Evolutionary conservation across 2,888 invertebrate species (phyloP), one percentile per base, ranked within the genome.

Genomic region (Scrobipalpa atriplicella): DNA sequence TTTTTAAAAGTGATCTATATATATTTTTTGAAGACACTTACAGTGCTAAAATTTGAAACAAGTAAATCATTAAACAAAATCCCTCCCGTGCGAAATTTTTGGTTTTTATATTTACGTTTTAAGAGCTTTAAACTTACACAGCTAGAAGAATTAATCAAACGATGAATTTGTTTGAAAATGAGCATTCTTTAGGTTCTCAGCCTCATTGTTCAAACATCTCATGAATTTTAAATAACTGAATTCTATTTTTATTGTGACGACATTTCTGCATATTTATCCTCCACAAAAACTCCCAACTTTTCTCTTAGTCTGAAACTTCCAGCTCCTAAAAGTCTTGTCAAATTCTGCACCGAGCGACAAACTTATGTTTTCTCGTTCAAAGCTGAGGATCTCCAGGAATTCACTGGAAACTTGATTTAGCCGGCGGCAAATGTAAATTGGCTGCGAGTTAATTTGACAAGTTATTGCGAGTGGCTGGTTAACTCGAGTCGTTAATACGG

Each of bases 371-470:
- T 38, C 38, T 13, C 10, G 54, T 18, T 7, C 18, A 36, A 16
- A 38, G 38, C 36, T 58, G 16, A 2, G 16, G 6, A 11, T 38
- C 38, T 58, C n/a, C 29, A 9, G 16, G 16, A 58, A 58, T n/a
- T 29, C 38, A 6, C 19, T 8, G 1, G n/a, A 6, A 58, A 58
- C 38, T 58, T 38, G 9, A 38, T 56, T 36, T 29, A 56, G 18
- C n/a, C 16, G 19, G 5, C 16, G n/a, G 66, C 56, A 66, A 63
- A 66, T 29, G 62, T 56, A 54, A 47, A 18, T 58, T 67, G 58
- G 67, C 29, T 18, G 38, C 47, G 36, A 38, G 66, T 58, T 63
- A 63, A 66, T 63, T 63, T 47, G 58, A 39, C 63, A 47, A 64
- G 43, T 66, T 51, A 66, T 66, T 63, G 63, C 47, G 66, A 43